Evolutionary conservation across 2,797 vertebrate genomes (phyloP).

Genomic region (Crax fasciolata): DNA sequence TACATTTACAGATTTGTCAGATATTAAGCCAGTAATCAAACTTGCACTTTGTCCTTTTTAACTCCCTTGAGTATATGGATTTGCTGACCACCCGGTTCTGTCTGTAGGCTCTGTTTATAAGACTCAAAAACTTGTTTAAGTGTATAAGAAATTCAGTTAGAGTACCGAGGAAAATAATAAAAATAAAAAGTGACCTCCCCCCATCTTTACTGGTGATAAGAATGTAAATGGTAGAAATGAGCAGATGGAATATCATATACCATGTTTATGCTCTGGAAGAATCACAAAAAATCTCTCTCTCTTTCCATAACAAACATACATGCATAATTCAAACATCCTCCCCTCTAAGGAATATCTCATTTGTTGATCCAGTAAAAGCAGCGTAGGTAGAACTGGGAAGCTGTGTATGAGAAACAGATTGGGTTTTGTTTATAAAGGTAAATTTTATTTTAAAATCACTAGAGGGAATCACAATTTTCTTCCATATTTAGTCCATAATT

Average conservation of each 20-base stretch:
- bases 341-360: neutral
- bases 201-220: neutral
- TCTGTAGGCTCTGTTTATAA: neutral
- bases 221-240: slow-evolving; percentile 6
- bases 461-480: neutral
- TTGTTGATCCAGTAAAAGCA: neutral
- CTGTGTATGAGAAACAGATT: neutral
- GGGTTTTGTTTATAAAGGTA: neutral
- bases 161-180: neutral
- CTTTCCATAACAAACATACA: neutral
- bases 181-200: neutral
- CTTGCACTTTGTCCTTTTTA: neutral
- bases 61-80: neutral
- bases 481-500: neutral
- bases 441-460: neutral
- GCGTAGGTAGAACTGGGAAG: neutral
- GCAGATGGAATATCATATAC: neutral
- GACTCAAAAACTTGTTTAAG: neutral
- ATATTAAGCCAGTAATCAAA: neutral
- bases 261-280: neutral
- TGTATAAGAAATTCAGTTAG: neutral
- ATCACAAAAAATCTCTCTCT: neutral
- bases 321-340: neutral
- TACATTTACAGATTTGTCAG: neutral
- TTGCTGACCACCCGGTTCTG: slow-evolving; percentile 8